Evolutionary conservation across 2,113 vertebrate genomes (phyloP).

Genomic region (Phylloscopus whistleri): DNA sequence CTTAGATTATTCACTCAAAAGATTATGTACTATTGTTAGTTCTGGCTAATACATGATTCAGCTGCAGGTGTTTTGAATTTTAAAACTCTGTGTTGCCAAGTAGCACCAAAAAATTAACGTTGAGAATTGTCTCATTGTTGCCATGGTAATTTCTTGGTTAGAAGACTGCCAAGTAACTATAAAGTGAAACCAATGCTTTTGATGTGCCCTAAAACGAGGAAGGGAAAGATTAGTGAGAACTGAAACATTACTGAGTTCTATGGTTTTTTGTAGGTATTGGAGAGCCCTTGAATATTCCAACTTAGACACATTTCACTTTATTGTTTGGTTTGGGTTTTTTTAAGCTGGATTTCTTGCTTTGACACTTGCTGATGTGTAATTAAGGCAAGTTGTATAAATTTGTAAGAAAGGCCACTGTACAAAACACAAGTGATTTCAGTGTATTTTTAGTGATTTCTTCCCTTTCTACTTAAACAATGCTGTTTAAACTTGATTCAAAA

Average conservation of each 20-base stretch:
- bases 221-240: neutral
- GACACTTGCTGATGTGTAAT: neutral
- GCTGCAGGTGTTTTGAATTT: constrained; percentile 47
- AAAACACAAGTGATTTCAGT: neutral
- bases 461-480: neutral
- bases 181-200: constrained; percentile 30
- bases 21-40: constrained; percentile 54
- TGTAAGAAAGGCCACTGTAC: neutral
- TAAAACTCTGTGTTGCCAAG: constrained; percentile 3
- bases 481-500: neutral
- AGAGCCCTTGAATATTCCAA: neutral
- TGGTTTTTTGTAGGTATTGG: neutral
- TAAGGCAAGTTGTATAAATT: neutral
- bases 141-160: constrained; percentile 10
- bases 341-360: neutral
- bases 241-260: neutral
- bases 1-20: constrained; percentile 43
- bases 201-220: neutral
- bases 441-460: neutral
- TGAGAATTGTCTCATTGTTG: neutral
- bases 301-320: neutral
- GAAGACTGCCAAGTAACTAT: neutral
- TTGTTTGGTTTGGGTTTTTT: neutral
- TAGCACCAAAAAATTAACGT: neutral
- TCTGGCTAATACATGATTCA: constrained; percentile 31